A percentile compares a stretch with the other conserved stretches of the same genome.
phyloP scores from a whole-genome alignment of 2,888 invertebrate genomes.

The Octodonta nipae region DNA sequence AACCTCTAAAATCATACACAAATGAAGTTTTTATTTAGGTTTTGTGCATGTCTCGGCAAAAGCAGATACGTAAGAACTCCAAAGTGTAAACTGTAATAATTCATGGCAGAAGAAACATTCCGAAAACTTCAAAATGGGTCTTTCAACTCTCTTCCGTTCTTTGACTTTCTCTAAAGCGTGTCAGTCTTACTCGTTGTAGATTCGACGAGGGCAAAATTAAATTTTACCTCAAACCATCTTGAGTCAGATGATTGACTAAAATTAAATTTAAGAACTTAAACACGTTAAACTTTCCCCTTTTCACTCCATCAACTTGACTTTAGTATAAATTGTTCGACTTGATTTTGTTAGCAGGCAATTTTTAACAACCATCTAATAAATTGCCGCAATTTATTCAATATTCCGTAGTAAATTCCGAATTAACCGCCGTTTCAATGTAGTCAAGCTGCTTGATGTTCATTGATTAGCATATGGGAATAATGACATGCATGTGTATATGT shows the following conservation, averaged over 20 bases:
- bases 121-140: neutral
- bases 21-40: too few species aligned
- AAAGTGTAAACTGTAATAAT: neutral
- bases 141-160: constrained; percentile 15
- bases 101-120: neutral
- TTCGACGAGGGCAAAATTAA: constrained; percentile 34
- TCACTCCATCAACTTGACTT: constrained; percentile 32
- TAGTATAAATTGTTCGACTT: constrained; percentile 29
- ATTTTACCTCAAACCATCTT: constrained; percentile 34
- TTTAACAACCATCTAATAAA: constrained; percentile 21
- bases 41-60: too few species aligned
- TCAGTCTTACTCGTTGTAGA: constrained; percentile 18
- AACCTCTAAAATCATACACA: too few species aligned
- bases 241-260: constrained; percentile 37
- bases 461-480: too few species aligned
- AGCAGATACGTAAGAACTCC: too few species aligned
- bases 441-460: too few species aligned
- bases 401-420: constrained; percentile 12
- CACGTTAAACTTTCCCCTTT: constrained; percentile 35
- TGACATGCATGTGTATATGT: too few species aligned
- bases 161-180: constrained; percentile 7
- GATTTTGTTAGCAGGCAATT: constrained; percentile 27
- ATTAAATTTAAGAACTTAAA: constrained; percentile 38
- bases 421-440: too few species aligned
- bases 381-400: constrained; percentile 16